A percentile compares a stretch with the other conserved stretches of the same genome.
Evolutionary conservation across 2,113 vertebrate genomes (phyloP).

Genomic region (Leptosomus discolor): DNA sequence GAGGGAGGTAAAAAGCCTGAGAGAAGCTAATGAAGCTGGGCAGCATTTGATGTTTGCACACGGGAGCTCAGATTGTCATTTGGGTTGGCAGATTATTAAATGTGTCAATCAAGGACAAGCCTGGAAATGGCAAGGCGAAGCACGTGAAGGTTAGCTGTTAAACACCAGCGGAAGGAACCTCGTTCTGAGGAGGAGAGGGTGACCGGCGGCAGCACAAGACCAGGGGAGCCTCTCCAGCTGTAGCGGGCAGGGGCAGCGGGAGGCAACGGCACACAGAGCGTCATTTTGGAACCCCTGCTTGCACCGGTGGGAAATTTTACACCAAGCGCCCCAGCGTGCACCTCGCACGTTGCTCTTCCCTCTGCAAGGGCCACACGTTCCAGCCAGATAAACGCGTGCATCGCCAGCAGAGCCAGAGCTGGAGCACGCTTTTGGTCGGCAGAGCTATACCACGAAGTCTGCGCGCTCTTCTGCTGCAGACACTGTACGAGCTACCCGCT

Average conservation of each 20-base stretch:
- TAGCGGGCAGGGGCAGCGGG: no score
- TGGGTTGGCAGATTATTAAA: background rate
- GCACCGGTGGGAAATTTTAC: background rate
- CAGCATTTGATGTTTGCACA: background rate
- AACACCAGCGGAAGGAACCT: background rate
- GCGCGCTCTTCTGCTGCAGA: background rate
- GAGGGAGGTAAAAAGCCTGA: background rate
- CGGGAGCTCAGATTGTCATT: background rate
- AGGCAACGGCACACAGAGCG: background rate
- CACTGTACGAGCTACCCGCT: background rate
- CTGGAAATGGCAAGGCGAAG: slow-evolving; percentile 6
- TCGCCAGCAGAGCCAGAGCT: background rate
- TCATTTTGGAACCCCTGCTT: background rate
- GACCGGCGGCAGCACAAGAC: background rate
- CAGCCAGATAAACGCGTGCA: background rate
- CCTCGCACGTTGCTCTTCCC: background rate
- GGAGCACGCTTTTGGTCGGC: fast-evolving
- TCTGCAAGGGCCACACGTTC: background rate
- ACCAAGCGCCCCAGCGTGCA: no score
- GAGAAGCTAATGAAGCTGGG: background rate
- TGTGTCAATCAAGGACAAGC: background rate
- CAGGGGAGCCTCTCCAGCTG: background rate
- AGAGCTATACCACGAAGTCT: fast-evolving
- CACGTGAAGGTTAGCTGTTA: background rate
- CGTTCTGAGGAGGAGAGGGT: background rate